Evolutionary conservation across 2,888 invertebrate genomes (phyloP).

Genomic region (Erynnis tages): DNA sequence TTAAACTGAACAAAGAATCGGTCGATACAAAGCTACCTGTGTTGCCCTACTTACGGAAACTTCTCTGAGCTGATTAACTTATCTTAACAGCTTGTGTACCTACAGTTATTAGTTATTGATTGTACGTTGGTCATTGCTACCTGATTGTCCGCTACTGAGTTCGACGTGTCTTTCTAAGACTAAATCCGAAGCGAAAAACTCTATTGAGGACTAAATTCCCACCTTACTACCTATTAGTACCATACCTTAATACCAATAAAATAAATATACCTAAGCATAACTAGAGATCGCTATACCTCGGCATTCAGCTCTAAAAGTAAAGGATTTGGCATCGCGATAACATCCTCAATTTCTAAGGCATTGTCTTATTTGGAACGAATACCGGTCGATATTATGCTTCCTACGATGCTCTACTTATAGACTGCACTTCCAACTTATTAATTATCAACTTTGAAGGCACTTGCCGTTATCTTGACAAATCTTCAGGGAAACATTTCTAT

Average conservation of each 20-base stretch:
- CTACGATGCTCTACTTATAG: constrained; percentile 34
- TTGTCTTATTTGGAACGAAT: constrained; percentile 46
- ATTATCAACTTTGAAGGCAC: not conserved
- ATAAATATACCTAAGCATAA: no score
- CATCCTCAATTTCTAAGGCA: constrained; percentile 26
- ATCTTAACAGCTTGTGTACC: constrained; percentile 1
- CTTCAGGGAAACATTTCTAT: no score
- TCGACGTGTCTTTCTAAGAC: no score
- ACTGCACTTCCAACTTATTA: constrained; percentile 9
- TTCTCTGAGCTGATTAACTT: constrained; percentile 13
- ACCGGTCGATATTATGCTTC: constrained; percentile 41
- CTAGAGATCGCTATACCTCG: no score
- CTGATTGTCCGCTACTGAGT: no score
- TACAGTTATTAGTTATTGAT: no score
- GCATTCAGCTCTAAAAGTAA: not conserved
- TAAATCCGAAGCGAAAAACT: no score
- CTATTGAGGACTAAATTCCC: no score
- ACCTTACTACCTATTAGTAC: no score
- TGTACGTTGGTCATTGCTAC: no score
- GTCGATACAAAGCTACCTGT: constrained; percentile 40
- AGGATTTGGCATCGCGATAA: constrained; percentile 18
- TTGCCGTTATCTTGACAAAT: no score
- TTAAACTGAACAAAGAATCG: constrained; percentile 44
- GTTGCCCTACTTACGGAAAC: constrained; percentile 34
- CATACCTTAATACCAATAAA: no score